These are phyloP conservation scores for Ceratosolen fusciceps DNA, from an alignment of 1,140 invertebrate genomes.

Conservation along the genomic window DNA sequence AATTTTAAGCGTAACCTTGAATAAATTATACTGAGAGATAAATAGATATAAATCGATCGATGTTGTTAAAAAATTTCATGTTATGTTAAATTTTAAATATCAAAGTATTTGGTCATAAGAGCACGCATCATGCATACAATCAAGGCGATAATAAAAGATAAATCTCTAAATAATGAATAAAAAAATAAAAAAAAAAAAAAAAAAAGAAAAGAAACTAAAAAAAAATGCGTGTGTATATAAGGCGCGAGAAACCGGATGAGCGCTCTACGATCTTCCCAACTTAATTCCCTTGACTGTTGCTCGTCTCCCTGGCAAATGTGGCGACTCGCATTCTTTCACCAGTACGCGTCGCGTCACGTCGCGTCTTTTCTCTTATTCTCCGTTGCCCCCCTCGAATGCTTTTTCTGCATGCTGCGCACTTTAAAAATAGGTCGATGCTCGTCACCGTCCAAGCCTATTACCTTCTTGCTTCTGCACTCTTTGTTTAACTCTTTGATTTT, in stretches of 20 bases:
- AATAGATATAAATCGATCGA: no score
- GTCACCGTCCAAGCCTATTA: constrained; percentile 4
- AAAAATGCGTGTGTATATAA: not conserved
- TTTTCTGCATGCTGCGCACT: constrained; percentile 39
- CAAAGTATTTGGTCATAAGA: no score
- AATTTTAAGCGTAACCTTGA: no score
- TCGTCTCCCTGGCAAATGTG: constrained; percentile 15
- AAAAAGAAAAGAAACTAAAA: not conserved
- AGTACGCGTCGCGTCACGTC: constrained; percentile 44
- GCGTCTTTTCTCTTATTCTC: constrained; percentile 30
- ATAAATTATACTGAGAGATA: no score
- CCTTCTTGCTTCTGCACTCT: not conserved
- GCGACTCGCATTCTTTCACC: constrained; percentile 52
- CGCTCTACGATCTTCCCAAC: not conserved
- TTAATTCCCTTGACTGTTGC: constrained; percentile 25
- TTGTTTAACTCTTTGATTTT: constrained; percentile 6
- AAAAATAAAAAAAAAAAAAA: not conserved
- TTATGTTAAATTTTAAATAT: no score
- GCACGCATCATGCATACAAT: no score
- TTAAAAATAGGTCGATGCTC: constrained; percentile 63
- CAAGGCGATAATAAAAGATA: no score
- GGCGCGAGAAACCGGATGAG: not conserved
- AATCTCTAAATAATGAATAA: no score
- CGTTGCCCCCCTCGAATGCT: constrained; percentile 27
- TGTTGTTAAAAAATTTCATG: no score